These are phyloP conservation scores for Acestrorhynchus altus DNA, from an alignment of 2,797 vertebrate species.

Conservation along the genomic window DNA sequence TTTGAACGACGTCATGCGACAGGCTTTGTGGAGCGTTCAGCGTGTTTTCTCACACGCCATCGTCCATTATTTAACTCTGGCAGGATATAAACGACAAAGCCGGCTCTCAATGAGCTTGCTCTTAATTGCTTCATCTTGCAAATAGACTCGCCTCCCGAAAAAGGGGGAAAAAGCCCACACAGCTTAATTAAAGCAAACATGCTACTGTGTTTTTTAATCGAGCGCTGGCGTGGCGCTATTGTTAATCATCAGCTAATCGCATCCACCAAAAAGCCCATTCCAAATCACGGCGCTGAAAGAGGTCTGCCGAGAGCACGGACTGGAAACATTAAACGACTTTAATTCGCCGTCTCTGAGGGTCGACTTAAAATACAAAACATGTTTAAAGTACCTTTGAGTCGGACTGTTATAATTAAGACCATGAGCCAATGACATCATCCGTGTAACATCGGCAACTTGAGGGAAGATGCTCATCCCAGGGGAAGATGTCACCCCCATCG, in stretches of 20 bases:
- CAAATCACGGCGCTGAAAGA: constrained; percentile 43
- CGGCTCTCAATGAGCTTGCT: constrained; percentile 32
- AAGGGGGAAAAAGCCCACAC: constrained; percentile 52
- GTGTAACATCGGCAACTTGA: not conserved
- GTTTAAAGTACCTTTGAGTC: not conserved
- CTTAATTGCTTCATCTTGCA: constrained; percentile 70
- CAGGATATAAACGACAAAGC: constrained; percentile 1
- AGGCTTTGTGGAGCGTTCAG: too few species aligned
- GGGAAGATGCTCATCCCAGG: too few species aligned
- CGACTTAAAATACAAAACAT: constrained; percentile 4
- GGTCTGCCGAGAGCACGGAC: constrained; percentile 22
- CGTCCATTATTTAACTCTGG: not conserved
- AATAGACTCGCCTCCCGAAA: constrained; percentile 62
- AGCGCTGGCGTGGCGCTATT: constrained; percentile 54
- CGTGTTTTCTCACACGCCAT: not conserved
- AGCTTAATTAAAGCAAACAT: constrained; percentile 74
- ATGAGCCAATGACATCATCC: not conserved
- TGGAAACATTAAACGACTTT: constrained; percentile 41
- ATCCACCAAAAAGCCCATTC: constrained; percentile 26
- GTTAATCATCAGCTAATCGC: constrained; percentile 65
- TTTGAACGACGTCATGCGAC: not conserved
- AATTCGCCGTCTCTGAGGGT: constrained; percentile 35
- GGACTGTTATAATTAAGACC: not conserved
- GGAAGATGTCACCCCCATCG: too few species aligned
- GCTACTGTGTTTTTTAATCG: constrained; percentile 58